Evolutionary conservation across 2,888 invertebrate species (phyloP), one percentile per base, ranked within the genome.

Genomic region (Ochropleura leucogaster): DNA sequence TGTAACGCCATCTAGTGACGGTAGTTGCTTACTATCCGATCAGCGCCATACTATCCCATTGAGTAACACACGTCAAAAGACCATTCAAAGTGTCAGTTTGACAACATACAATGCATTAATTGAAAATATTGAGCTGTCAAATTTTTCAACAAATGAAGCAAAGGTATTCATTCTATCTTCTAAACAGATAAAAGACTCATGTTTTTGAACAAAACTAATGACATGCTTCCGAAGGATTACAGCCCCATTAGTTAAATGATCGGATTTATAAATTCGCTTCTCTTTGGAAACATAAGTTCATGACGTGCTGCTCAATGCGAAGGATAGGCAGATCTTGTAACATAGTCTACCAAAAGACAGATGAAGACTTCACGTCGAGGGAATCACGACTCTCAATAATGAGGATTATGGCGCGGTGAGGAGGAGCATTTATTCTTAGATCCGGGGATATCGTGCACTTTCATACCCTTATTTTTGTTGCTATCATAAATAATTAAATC

Each of bases 1-100:
- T 16, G 30, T 60, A 71, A 62, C 51, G 72, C 72, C 72, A 71
- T 72, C 72, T 72, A 12, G 30, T 12, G 16, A 44, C 30, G 4
- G 4, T 40, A n/a, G 67, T 49, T 8, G 44, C 30, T 68, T 46
- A 51, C 12, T n/a, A 16, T 51, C 10, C 3, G 16, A 16, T 42
- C 42, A 6, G 53, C 53, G n/a, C 9, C n/a, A n/a, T 53, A 53
- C 30, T 30, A 3, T 30, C 30, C 30, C 30, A n/a, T 51, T 7
- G 6, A 0, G 9, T 53, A 53, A 3, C 53, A 53, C n/a, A n/a
- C n/a, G 10, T 3, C 1, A 12, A 55, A 55, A 20, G 20, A 12
- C 20, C 12, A 14, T 30, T 20, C 20, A 6, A 0, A 20, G 14
- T 3, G 7, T 16, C 16, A 30, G 30, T 57, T 20, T 59, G 8